Conservation (phyloP, 2,113 vertebrate species). For the Hydropotes inermis region DNA sequence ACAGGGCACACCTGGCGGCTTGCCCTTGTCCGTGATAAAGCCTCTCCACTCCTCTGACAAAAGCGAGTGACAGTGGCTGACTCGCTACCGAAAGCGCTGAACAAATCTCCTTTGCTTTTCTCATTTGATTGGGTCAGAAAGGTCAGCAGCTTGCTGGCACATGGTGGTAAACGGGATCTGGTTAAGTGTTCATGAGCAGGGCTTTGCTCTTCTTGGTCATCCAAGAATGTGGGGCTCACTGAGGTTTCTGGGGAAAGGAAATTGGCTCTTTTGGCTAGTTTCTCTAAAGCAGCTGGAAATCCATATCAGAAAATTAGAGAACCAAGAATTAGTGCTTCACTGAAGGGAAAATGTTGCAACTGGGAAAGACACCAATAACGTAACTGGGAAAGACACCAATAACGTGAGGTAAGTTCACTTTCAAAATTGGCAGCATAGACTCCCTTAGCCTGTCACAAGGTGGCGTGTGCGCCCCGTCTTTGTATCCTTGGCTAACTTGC, state of each 20-base stretch:
- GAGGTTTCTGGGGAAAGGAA: conserved; percentile 21
- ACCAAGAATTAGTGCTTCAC: conserved; percentile 11
- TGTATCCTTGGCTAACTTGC: fast-evolving
- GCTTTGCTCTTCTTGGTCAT: background rate
- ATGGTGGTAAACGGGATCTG: background rate
- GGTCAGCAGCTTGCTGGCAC: background rate
- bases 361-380: background rate
- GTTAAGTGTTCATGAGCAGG: background rate
- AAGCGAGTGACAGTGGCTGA: background rate
- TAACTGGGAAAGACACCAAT: background rate
- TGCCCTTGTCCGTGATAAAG: background rate
- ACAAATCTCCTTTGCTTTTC: background rate
- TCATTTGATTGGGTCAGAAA: background rate
- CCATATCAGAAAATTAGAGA: background rate
- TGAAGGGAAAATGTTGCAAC: conserved; percentile 36
- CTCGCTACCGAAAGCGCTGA: background rate
- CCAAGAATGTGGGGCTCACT: background rate
- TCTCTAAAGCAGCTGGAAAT: conserved; percentile 34
- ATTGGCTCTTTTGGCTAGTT: background rate
- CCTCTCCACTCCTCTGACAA: background rate
- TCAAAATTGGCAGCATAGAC: background rate
- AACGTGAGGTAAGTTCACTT: background rate
- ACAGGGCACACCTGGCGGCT: fast-evolving
- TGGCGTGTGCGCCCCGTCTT: background rate
- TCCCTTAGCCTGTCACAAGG: conserved; percentile 2